Evolutionary conservation across 1,140 invertebrate species (phyloP).

Genomic region (Nylanderia fulva): DNA sequence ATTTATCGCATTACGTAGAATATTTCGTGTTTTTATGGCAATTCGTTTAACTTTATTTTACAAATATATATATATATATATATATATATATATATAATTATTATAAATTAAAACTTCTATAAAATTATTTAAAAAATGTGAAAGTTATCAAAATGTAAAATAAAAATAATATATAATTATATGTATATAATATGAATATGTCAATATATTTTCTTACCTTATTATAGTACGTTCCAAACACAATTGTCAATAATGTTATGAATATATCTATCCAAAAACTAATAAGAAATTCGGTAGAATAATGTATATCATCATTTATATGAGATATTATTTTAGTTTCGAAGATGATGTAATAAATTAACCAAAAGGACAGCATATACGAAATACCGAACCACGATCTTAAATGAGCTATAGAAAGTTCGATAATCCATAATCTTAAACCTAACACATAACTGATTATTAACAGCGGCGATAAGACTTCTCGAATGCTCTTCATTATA

Average conservation of each 20-base stretch:
- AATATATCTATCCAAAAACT: not conserved
- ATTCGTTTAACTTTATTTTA: not conserved
- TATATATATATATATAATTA: too few relatives aligned
- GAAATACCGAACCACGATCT: not conserved
- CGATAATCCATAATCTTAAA: not conserved
- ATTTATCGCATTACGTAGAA: not conserved
- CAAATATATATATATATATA: too few relatives aligned
- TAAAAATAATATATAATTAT: not conserved
- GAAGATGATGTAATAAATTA: not conserved
- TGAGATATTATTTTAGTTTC: not conserved
- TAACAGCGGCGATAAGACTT: not conserved
- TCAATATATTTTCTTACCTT: not conserved
- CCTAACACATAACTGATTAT: not conserved
- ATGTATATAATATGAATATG: not conserved
- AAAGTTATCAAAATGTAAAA: not conserved
- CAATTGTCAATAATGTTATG: not conserved
- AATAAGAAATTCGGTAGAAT: not conserved
- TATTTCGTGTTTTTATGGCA: not conserved
- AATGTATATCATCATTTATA: not conserved
- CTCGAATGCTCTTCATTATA: not conserved
- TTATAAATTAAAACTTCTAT: not conserved
- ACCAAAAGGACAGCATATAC: constrained; percentile 5
- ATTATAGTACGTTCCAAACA: not conserved
- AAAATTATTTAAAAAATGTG: not conserved
- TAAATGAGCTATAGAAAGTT: not conserved